A percentile compares a stretch with the other conserved stretches of the same genome.
Evolutionary conservation across 2,797 vertebrate genomes (phyloP).

Genomic region (Nannoperca australis): DNA sequence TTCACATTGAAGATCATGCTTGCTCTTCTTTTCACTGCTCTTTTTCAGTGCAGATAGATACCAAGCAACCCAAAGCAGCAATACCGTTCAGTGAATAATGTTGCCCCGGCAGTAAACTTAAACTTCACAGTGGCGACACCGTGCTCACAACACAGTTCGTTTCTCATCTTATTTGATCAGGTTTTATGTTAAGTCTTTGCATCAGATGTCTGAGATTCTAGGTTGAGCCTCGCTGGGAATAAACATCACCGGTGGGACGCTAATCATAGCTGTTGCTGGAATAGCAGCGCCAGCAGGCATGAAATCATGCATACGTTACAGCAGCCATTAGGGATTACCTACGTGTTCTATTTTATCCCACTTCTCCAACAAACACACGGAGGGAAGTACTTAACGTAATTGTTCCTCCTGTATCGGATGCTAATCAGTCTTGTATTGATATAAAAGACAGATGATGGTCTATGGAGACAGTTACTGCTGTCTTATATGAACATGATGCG

Average conservation of each 20-base stretch:
- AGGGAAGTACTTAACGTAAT: conserved; percentile 57
- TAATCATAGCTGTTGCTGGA: conserved; percentile 81
- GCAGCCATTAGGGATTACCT: conserved; percentile 81
- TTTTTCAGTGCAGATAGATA: conserved; percentile 35
- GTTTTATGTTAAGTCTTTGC: conserved; percentile 58
- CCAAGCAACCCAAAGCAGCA: conserved; percentile 44
- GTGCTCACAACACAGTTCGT: conserved; percentile 37
- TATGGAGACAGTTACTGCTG: conserved; percentile 44
- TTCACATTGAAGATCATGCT: conserved; percentile 57
- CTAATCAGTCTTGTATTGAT: conserved; percentile 60
- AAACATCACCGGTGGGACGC: conserved; percentile 74
- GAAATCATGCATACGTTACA: conserved; percentile 83
- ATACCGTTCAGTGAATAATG: conserved; percentile 43
- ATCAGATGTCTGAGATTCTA: conserved; percentile 63
- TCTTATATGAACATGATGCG: conserved; percentile 36
- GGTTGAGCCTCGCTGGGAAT: conserved; percentile 70
- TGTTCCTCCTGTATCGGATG: conserved; percentile 52
- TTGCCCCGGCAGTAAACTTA: conserved; percentile 46
- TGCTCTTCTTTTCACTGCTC: conserved; percentile 36
- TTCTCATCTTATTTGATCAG: conserved; percentile 66
- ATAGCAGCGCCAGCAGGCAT: conserved; percentile 83
- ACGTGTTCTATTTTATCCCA: conserved; percentile 77
- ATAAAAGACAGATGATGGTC: conserved; percentile 49
- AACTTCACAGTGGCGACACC: conserved; percentile 27
- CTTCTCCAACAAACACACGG: conserved; percentile 61